phyloP scores from a whole-genome alignment of 2,797 vertebrate genomes.

The Paguma larvata region DNA sequence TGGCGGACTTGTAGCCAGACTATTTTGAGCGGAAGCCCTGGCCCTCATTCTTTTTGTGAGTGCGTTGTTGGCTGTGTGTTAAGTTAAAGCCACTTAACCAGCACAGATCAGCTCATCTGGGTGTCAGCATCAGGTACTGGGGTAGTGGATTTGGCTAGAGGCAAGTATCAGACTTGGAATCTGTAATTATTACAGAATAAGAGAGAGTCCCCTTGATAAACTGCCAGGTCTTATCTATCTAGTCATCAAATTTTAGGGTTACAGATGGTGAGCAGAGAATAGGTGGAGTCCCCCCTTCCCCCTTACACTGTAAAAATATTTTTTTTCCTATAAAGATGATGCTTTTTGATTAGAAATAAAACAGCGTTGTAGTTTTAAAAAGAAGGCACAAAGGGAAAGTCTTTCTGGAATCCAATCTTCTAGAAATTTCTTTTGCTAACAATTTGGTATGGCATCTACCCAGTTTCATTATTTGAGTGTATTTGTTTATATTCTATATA shows the following conservation, averaged over 20 bases:
- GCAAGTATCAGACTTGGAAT: conserved; percentile 19
- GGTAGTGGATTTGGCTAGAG: conserved; percentile 8
- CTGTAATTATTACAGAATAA: conserved; percentile 55
- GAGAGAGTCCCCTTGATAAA: conserved; percentile 50
- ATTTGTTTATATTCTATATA: not conserved
- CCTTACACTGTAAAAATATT: not conserved
- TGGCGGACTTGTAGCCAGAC: not conserved
- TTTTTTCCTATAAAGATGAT: not conserved
- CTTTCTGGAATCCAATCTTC: conserved; percentile 5
- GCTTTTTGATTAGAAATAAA: conserved; percentile 21
- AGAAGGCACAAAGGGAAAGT: conserved; percentile 18
- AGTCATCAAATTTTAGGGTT: conserved; percentile 61
- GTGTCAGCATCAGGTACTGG: conserved; percentile 12
- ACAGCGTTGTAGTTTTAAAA: not conserved
- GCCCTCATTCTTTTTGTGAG: not conserved
- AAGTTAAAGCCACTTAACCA: not conserved
- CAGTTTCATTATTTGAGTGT: conserved; percentile 52
- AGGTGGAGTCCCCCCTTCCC: not conserved
- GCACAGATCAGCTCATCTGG: not conserved
- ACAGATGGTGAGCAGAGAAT: not conserved
- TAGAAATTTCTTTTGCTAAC: conserved; percentile 21
- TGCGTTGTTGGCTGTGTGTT: not conserved
- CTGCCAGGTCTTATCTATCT: conserved; percentile 23
- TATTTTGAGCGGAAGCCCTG: conserved; percentile 26
- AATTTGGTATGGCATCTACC: conserved; percentile 16